These are phyloP conservation scores for Hippocampus guttulatus DNA, from an alignment of 2,113 vertebrate species.

Conservation along the genomic window DNA sequence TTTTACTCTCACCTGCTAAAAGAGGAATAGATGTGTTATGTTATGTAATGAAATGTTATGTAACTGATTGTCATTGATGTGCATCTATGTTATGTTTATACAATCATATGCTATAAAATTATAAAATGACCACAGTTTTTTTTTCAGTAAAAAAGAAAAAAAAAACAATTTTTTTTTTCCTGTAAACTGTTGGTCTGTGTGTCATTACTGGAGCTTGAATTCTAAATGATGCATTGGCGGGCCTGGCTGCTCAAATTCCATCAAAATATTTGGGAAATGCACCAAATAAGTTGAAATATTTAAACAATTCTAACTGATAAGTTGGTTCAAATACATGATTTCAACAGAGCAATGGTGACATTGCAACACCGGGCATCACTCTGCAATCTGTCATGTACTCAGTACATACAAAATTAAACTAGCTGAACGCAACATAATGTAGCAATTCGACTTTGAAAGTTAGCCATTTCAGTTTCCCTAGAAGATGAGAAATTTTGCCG, in stretches of 20 bases:
- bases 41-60: constrained; percentile 55
- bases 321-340: no score
- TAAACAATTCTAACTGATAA: no score
- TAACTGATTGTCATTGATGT: constrained; percentile 73
- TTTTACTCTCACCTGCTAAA: constrained; percentile 70
- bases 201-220: constrained; percentile 11
- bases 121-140: constrained; percentile 74
- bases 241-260: not conserved
- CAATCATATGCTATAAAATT: constrained; percentile 81
- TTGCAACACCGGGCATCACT: no score
- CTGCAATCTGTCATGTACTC: no score
- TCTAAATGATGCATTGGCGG: not conserved
- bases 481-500: no score
- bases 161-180: constrained; percentile 15
- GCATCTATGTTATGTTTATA: constrained; percentile 79
- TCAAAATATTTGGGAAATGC: not conserved
- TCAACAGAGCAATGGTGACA: no score
- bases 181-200: constrained; percentile 29
- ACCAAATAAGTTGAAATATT: not conserved
- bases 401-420: no score
- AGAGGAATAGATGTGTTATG: constrained; percentile 68
- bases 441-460: no score
- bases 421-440: no score
- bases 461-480: no score
- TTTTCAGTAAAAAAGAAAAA: constrained; percentile 56